phyloP scores from a whole-genome alignment of 2,113 vertebrate species.

The Microtus pennsylvanicus region DNA sequence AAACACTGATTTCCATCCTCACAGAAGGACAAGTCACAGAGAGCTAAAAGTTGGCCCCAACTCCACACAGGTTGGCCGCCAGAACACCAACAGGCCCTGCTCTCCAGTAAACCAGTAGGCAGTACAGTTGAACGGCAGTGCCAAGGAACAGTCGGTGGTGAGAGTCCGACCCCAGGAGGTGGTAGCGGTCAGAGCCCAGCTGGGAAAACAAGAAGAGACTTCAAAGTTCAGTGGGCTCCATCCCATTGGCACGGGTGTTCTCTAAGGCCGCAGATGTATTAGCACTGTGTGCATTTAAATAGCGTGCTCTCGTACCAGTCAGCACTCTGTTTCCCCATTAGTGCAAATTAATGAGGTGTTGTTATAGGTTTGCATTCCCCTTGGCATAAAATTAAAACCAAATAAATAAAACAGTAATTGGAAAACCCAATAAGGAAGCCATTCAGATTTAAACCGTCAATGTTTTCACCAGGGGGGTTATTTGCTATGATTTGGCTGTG shows the following conservation, averaged over 20 bases:
- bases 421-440: conserved; percentile 58
- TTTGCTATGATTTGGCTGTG: not conserved
- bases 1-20: not conserved
- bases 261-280: not conserved
- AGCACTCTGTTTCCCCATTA: not conserved
- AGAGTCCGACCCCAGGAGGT: not conserved
- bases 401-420: conserved; percentile 71
- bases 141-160: not conserved
- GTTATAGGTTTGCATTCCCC: conserved; percentile 23
- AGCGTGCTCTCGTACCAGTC: not conserved
- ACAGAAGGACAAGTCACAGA: not conserved
- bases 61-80: not conserved
- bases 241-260: not conserved
- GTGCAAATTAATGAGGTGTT: conserved; percentile 57
- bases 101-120: not conserved
- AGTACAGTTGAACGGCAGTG: not conserved
- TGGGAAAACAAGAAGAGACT: not conserved
- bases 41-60: not conserved
- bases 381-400: conserved; percentile 67
- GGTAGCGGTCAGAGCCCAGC: not conserved
- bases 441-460: conserved; percentile 57
- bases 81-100: not conserved
- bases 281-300: not conserved
- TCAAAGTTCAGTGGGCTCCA: fast-evolving
- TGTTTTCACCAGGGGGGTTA: not conserved